Conservation (phyloP, 2,888 invertebrate genomes). For the Pardosa pseudoannulata region DNA sequence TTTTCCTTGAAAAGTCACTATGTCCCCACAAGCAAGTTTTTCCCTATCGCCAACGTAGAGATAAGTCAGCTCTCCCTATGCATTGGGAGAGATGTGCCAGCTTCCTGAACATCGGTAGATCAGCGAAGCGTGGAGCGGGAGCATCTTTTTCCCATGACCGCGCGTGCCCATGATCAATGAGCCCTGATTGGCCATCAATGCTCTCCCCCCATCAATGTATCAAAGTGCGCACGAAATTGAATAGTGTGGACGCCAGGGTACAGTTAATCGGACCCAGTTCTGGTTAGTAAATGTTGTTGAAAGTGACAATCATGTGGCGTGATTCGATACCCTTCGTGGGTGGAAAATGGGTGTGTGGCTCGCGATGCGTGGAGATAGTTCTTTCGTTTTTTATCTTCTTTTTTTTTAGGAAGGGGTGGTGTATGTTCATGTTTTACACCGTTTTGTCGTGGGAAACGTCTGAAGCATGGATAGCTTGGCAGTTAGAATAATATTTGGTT, state of each 20-base stretch:
- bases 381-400: too few species aligned
- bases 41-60: too few species aligned
- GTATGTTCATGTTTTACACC: not conserved
- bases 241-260: not conserved
- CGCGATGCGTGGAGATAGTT: not conserved
- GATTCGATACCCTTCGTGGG: not conserved
- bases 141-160: slow-evolving; percentile 50
- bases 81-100: not conserved
- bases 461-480: not conserved
- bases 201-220: slow-evolving; percentile 3
- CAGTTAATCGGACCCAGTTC: slow-evolving; percentile 1
- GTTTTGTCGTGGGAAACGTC: not conserved
- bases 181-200: slow-evolving; percentile 41
- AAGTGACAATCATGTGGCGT: slow-evolving; percentile 4
- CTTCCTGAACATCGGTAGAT: slow-evolving; percentile 15
- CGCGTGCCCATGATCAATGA: slow-evolving; percentile 58
- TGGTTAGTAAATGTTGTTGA: slow-evolving; percentile 9
- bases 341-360: not conserved
- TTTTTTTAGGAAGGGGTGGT: not conserved
- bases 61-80: too few species aligned
- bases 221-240: slow-evolving; percentile 9
- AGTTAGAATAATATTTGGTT: too few species aligned
- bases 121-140: slow-evolving; percentile 11
- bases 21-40: too few species aligned
- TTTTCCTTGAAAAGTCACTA: too few species aligned